Base-by-base conservation (phyloP, 2,888 invertebrate genomes). In the Carpatolechia fugitivella region DNA sequence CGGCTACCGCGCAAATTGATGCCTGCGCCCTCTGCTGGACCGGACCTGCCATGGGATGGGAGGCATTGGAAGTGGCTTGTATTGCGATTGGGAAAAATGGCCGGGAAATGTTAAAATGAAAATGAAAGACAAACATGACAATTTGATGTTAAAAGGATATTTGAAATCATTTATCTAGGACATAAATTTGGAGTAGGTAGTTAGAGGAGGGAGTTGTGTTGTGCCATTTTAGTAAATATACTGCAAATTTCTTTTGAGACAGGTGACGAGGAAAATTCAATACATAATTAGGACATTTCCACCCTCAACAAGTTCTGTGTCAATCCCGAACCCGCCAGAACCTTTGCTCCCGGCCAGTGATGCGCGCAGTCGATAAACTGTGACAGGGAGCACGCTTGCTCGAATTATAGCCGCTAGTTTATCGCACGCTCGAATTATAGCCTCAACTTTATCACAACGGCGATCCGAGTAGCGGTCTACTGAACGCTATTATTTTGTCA, bases 261-360 rank as follows among this genome's bases (percentile, higher is more conserved):
- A n/a, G n/a, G n/a, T n/a, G n/a, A n/a, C n/a, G 24, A 24, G 24
- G 6, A 24, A 24, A 24, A 24, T 24, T 6, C 3, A 24, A 6
- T 4, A 24, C 24, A 24, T 4, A 24, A 24, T 24, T 24, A 24
- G 24, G 24, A 6, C 24, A 44, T 7, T 24, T 44, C 29, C 20
- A 44, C 11, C 29, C 20, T n/a, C 33, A 1, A 8, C 29, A 20
- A 46, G 10, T 33, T 33, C 35, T 33, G 48, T n/a, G 35, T 33
- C 18, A 20, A 24, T 24, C 44, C 55, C 44, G 44, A 44, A 29
- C 50, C 33, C 46, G 50, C 20, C 24, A 35, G 81, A 83, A 88
- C 89, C 89, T 87, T 86, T 85, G 85, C 87, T 87, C 88, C 86
- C 85, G 85, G 86, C 85, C 79, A 89, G 89, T 85, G 89, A 88